These are phyloP conservation scores for Gambusia holbrooki DNA, from an alignment of 2,113 vertebrate species.

Conservation along the genomic window DNA sequence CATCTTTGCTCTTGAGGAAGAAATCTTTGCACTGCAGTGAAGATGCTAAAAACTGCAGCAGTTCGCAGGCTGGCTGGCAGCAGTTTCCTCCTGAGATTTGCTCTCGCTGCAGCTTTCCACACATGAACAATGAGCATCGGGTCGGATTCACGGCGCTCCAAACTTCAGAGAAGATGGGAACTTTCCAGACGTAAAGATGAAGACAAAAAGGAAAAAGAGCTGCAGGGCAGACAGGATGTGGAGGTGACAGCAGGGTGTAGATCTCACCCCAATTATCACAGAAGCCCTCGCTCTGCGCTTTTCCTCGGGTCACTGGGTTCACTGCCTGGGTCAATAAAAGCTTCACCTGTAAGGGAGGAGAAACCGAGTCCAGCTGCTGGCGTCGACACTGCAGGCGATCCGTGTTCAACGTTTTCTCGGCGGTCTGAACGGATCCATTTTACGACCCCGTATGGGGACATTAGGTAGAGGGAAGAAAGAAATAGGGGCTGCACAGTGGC, in stretches of 20 bases:
- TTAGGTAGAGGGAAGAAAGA: no score
- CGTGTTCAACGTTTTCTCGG: no score
- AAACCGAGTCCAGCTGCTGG: no score
- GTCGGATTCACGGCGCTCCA: background rate
- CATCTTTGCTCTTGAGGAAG: constrained; percentile 17
- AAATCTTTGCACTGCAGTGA: constrained; percentile 4
- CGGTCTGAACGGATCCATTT: no score
- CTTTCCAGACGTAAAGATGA: background rate
- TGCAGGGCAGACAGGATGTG: background rate
- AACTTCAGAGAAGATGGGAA: background rate
- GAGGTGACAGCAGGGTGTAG: background rate
- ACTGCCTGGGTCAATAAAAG: background rate
- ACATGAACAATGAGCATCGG: background rate
- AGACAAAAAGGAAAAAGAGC: background rate
- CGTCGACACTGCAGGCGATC: no score
- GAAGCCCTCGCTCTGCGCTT: background rate
- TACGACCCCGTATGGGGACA: no score
- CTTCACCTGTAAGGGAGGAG: background rate
- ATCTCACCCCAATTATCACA: background rate
- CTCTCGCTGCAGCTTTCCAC: constrained; percentile 1
- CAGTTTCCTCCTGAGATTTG: background rate
- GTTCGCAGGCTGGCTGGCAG: background rate
- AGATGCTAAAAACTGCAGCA: constrained; percentile 11
- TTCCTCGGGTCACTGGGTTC: background rate
- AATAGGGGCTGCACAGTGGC: no score